Evolutionary conservation across 2,113 vertebrate species (phyloP).

Genomic region (Syngnathus scovelli): DNA sequence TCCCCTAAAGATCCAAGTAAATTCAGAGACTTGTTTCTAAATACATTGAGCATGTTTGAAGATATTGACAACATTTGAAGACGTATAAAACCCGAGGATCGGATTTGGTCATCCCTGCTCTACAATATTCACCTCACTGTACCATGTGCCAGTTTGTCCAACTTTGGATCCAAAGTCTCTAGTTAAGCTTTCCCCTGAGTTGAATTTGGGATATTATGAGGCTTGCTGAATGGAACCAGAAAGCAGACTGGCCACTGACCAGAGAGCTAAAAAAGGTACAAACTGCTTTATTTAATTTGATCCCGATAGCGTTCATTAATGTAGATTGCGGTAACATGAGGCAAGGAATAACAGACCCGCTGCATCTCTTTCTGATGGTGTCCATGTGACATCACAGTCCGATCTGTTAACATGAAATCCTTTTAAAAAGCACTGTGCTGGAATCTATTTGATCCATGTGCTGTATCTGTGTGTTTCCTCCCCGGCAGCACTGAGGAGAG

Average conservation of each 20-base stretch:
- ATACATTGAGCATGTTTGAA: too few relatives aligned
- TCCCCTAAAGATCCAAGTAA: too few relatives aligned
- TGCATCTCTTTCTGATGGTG: neutral
- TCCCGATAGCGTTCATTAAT: neutral
- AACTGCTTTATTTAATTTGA: neutral
- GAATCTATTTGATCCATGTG: constrained; percentile 46
- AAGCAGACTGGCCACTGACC: neutral
- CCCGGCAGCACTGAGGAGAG: constrained; percentile 38
- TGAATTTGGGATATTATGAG: neutral
- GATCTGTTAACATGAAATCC: constrained; percentile 19
- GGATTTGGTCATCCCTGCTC: too few relatives aligned
- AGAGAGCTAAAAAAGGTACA: neutral
- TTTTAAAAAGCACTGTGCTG: constrained; percentile 21
- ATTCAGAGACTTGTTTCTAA: too few relatives aligned
- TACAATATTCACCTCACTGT: too few relatives aligned
- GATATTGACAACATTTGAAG: too few relatives aligned
- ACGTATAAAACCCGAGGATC: too few relatives aligned
- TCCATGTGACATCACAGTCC: constrained; percentile 19
- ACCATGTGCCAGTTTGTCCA: too few relatives aligned
- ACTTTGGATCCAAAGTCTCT: too few relatives aligned
- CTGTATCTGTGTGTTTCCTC: constrained; percentile 37
- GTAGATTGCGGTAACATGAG: neutral
- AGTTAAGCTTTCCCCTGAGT: neutral
- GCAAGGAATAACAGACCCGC: neutral
- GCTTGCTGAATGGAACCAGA: neutral